These are phyloP conservation scores for Deroplatys truncata DNA, from an alignment of 2,888 invertebrate species.

Conservation along the genomic window DNA sequence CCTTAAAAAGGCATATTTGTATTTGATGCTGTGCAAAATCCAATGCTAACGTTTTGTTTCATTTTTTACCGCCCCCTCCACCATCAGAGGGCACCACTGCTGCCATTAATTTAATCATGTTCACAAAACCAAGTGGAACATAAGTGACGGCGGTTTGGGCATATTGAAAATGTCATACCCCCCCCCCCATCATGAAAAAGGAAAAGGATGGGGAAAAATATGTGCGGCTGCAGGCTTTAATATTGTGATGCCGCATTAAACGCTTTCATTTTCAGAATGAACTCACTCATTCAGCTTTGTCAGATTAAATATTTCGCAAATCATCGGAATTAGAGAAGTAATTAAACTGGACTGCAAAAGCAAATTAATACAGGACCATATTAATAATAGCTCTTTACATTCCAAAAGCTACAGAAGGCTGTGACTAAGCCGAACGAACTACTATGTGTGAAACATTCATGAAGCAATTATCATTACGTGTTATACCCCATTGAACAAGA, in stretches of 20 bases:
- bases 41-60: neutral
- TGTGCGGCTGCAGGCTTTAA: neutral
- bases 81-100: neutral
- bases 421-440: too few relatives aligned
- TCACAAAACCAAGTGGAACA: neutral
- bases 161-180: neutral
- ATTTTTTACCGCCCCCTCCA: neutral
- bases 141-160: neutral
- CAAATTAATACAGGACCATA: too few relatives aligned
- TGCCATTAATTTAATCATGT: neutral
- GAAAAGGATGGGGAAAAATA: neutral
- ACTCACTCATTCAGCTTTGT: neutral
- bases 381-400: too few relatives aligned
- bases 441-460: too few relatives aligned
- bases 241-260: neutral
- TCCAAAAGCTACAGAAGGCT: too few relatives aligned
- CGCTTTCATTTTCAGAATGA: neutral
- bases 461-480: too few relatives aligned
- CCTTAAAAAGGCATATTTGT: neutral
- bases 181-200: neutral
- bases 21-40: neutral
- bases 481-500: too few relatives aligned
- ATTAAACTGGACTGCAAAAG: neutral
- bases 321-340: neutral
- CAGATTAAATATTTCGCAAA: neutral